Conservation (phyloP, 2,797 vertebrate genomes). For the Anabacerthia variegaticeps region DNA sequence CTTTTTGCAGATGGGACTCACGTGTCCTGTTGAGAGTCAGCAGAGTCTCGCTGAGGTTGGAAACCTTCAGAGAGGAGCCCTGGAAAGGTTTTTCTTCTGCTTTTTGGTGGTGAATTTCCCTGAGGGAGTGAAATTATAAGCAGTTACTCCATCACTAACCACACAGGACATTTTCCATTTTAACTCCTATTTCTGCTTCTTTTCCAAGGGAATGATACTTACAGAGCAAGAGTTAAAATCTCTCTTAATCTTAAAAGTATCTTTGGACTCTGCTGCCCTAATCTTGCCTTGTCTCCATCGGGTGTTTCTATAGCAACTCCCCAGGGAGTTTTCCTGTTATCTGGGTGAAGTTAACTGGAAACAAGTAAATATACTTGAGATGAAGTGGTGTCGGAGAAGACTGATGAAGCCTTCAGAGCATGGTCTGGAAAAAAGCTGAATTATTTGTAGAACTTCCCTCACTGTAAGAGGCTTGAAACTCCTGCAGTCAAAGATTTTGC, state of each 20-base stretch:
- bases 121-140: not conserved
- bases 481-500: not conserved
- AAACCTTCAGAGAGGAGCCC: not conserved
- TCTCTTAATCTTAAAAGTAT: not conserved
- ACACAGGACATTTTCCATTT: not conserved
- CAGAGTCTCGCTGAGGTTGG: not conserved
- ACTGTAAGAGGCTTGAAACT: not conserved
- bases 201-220: not conserved
- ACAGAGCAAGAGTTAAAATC: not conserved
- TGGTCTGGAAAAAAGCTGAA: not conserved
- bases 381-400: not conserved
- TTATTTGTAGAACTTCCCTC: not conserved
- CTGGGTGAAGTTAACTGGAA: constrained; percentile 56
- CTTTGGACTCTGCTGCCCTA: constrained; percentile 15
- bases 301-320: constrained; percentile 56
- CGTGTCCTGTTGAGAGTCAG: not conserved
- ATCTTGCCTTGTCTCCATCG: not conserved
- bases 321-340: constrained; percentile 8
- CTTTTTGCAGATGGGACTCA: not conserved
- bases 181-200: not conserved
- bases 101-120: not conserved
- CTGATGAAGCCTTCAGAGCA: not conserved
- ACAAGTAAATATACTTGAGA: constrained; percentile 33
- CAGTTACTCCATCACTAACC: not conserved
- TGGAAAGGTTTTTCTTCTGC: not conserved